phyloP scores from a whole-genome alignment of 1,140 invertebrate species.

The Sinonovacula constricta region DNA sequence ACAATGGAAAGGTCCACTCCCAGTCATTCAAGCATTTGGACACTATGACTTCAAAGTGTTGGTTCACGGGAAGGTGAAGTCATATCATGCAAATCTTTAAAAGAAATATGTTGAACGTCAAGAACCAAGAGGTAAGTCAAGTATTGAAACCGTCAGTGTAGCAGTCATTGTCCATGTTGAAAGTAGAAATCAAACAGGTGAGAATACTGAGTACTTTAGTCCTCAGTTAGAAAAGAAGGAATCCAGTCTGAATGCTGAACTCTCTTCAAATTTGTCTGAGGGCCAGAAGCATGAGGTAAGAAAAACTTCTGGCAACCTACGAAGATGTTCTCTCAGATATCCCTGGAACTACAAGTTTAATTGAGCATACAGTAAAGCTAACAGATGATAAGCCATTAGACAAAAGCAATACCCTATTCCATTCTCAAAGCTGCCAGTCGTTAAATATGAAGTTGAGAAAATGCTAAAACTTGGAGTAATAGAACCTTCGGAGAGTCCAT shows the following conservation, averaged over 20 bases:
- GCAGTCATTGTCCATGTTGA: too few relatives aligned
- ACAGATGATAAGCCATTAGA: background rate
- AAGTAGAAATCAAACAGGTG: too few relatives aligned
- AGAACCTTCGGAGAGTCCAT: slow-evolving; percentile 60
- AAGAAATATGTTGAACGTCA: slow-evolving; percentile 33
- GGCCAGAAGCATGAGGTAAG: slow-evolving; percentile 24
- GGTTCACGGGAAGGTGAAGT: slow-evolving; percentile 41
- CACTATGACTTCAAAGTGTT: slow-evolving; percentile 30
- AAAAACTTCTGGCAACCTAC: slow-evolving; percentile 23
- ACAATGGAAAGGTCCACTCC: slow-evolving; percentile 27
- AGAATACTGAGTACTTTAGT: too few relatives aligned
- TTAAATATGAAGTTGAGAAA: slow-evolving; percentile 16
- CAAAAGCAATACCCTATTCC: slow-evolving; percentile 1
- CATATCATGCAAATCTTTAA: slow-evolving; percentile 49
- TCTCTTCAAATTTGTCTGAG: slow-evolving; percentile 11
- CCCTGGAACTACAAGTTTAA: background rate
- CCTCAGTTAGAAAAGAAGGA: slow-evolving; percentile 9
- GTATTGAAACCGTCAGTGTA: too few relatives aligned
- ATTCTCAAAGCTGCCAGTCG: background rate
- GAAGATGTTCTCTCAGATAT: background rate
- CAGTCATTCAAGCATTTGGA: background rate
- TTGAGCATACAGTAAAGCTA: background rate
- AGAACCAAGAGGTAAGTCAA: too few relatives aligned
- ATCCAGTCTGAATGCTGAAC: slow-evolving; percentile 29
- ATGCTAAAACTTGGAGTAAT: slow-evolving; percentile 43